Evolutionary conservation across 2,888 invertebrate genomes (phyloP).

Genomic region (Meiosimyza decipiens): DNA sequence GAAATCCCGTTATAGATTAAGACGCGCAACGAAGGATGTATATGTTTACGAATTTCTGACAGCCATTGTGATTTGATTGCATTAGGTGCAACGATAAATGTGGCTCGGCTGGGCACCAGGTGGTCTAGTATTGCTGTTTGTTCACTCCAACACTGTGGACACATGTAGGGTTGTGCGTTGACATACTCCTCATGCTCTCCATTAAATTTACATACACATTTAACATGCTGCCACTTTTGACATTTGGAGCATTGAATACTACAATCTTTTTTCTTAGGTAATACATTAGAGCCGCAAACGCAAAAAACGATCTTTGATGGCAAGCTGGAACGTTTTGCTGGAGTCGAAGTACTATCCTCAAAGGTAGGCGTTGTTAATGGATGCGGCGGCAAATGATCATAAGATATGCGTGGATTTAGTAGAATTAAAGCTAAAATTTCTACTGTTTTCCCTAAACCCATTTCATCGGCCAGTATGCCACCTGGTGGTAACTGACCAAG

Average conservation of each 20-base stretch:
- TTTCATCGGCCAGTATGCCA: slow-evolving; percentile 83
- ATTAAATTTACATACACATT: slow-evolving; percentile 70
- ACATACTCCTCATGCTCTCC: slow-evolving; percentile 49
- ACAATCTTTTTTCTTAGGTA: neutral
- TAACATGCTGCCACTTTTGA: slow-evolving; percentile 72
- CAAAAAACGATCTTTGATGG: slow-evolving; percentile 52
- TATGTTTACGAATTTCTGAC: slow-evolving; percentile 75
- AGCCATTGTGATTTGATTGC: slow-evolving; percentile 79
- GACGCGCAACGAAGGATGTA: slow-evolving; percentile 66
- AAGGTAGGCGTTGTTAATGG: neutral
- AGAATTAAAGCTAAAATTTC: slow-evolving; percentile 78
- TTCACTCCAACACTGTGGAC: slow-evolving; percentile 75
- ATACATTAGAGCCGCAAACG: slow-evolving; percentile 61
- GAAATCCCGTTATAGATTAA: slow-evolving; percentile 69
- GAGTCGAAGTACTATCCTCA: neutral
- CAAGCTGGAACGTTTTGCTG: slow-evolving; percentile 27
- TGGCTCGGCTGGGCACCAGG: slow-evolving; percentile 69
- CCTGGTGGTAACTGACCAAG: slow-evolving; percentile 69
- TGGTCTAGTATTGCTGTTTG: slow-evolving; percentile 29
- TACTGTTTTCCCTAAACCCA: slow-evolving; percentile 85
- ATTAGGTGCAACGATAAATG: slow-evolving; percentile 78
- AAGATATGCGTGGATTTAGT: slow-evolving; percentile 65
- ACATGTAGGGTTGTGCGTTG: slow-evolving; percentile 68
- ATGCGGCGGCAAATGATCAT: neutral
- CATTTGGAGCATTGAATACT: slow-evolving; percentile 70